Evolutionary conservation across 2,113 vertebrate genomes (phyloP), one percentile per base, ranked within the genome.

Genomic region (Chloropsis cyanopogon): DNA sequence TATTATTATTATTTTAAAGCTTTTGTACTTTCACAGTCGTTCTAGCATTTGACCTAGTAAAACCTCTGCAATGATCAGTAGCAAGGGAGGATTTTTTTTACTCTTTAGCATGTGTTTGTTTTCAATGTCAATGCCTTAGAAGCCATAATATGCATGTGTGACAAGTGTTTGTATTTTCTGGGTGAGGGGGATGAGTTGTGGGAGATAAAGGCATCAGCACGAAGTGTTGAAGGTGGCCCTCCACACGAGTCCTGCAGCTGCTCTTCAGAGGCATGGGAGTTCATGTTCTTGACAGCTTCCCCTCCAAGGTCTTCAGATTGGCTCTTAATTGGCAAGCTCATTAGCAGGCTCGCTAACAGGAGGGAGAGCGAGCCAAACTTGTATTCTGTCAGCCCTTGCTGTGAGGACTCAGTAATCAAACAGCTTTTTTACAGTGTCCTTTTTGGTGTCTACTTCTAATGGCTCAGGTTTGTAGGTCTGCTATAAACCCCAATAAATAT

Each of bases 401-500:
- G 35, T 64, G 70, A 94, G 86, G 63, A 94, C 54, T 82, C 68
- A 25, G 91, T 95, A 94, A 96, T 92, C 91, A 71, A 92, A 82
- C 77, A 69, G 66, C 70, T 89, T 86, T 89, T 93, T 91, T 83
- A 75, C n/a, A 29, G 39, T 79, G 66, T 82, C 86, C 20, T 83
- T 82, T 90, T 87, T n/a, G 26, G 65, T 92, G 73, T 66, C 87
- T 87, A 5, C 42, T 92, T 77, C 61, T 91, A 73, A 79, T 91
- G 81, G 63, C 93, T 94, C 42, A 70, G 94, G 92, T 96, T 95
- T 95, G 88, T 96, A 93, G 92, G 85, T 52, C 72, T 90, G 76
- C 94, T 93, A 46, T 96, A 96, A 95, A 96, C 93, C 95, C 88
- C 95, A 92, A 93, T 96, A 95, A 96, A 96, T 93, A 86, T 84